Percentiles rank a stretch among this genome's conserved stretches.
These are phyloP conservation scores for Sclerodermus sp. DNA, from an alignment of 2,888 invertebrate genomes.

Conservation along the genomic window DNA sequence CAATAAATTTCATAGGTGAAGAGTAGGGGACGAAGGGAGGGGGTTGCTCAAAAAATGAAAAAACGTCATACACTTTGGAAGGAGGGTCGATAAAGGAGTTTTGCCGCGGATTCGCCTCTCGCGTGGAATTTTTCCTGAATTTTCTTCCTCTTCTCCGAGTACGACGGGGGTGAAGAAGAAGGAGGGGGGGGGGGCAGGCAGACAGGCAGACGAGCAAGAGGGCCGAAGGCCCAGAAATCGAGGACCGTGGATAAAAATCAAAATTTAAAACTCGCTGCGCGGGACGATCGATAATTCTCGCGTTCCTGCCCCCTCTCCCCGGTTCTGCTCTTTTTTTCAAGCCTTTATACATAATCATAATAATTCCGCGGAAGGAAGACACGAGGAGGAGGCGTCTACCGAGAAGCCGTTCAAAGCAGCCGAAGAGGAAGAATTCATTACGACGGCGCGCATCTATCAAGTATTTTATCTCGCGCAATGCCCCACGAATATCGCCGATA, in stretches of 20 bases:
- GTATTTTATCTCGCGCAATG: too few relatives aligned
- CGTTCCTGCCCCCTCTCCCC: slow-evolving; percentile 1
- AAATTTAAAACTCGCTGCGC: slow-evolving; percentile 25
- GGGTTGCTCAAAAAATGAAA: too few relatives aligned
- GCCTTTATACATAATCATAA: slow-evolving; percentile 18
- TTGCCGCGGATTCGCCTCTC: too few relatives aligned
- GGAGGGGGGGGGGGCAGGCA: not conserved
- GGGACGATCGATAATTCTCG: slow-evolving; percentile 26
- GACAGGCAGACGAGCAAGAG: slow-evolving; percentile 3
- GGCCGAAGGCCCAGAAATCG: slow-evolving; percentile 9
- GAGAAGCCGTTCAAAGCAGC: slow-evolving; percentile 12
- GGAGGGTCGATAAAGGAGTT: too few relatives aligned
- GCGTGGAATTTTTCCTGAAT: too few relatives aligned
- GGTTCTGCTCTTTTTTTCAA: not conserved
- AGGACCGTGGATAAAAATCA: slow-evolving; percentile 24
- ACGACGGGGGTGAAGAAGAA: too few relatives aligned
- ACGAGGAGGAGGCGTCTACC: slow-evolving; percentile 13
- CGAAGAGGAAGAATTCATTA: slow-evolving; percentile 17
- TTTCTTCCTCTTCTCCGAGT: too few relatives aligned
- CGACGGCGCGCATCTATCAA: not conserved
- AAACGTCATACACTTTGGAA: too few relatives aligned
- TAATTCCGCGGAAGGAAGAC: slow-evolving; percentile 5
- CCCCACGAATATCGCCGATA: too few relatives aligned
- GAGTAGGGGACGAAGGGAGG: too few relatives aligned
- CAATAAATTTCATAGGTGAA: too few relatives aligned